These are phyloP conservation scores for Ophion ellenae DNA, from an alignment of 2,888 invertebrate species.

Conservation along the genomic window DNA sequence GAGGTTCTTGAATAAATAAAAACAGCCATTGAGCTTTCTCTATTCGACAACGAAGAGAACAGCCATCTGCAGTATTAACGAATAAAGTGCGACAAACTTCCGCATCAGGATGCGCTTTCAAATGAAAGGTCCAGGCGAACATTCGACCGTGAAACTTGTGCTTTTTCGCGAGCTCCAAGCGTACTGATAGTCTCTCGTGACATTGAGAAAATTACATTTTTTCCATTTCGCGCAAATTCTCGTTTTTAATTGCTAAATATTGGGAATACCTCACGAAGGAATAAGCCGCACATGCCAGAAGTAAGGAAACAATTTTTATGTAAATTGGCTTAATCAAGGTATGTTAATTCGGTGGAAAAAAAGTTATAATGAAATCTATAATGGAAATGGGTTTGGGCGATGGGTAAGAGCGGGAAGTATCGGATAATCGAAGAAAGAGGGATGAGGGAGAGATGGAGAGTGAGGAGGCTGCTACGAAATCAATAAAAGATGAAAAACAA, in stretches of 20 bases:
- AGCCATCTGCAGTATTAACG: background rate
- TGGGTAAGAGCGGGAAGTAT: slow-evolving; percentile 30
- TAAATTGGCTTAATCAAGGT: slow-evolving; percentile 60
- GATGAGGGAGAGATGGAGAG: background rate
- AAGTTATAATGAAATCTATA: slow-evolving; percentile 65
- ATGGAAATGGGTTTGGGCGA: slow-evolving; percentile 47
- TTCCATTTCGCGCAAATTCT: background rate
- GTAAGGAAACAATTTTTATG: slow-evolving; percentile 51
- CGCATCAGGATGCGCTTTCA: background rate
- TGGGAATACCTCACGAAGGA: slow-evolving; percentile 15
- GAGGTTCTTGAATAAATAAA: background rate
- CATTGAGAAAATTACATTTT: slow-evolving; percentile 21
- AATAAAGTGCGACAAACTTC: background rate
- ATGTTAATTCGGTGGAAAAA: slow-evolving; percentile 56
- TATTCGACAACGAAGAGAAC: background rate
- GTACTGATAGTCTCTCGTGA: slow-evolving; percentile 1
- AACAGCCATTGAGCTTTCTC: background rate
- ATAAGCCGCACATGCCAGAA: slow-evolving; percentile 20
- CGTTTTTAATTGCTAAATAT: slow-evolving; percentile 26
- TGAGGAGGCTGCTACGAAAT: slow-evolving; percentile 1
- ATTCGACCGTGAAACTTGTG: background rate
- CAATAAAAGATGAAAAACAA: slow-evolving; percentile 30
- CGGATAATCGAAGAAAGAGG: slow-evolving; percentile 46
- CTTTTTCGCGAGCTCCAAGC: background rate
- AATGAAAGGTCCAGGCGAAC: background rate